phyloP scores from a whole-genome alignment of 2,797 vertebrate genomes.

The Sebastes hopkinsi region DNA sequence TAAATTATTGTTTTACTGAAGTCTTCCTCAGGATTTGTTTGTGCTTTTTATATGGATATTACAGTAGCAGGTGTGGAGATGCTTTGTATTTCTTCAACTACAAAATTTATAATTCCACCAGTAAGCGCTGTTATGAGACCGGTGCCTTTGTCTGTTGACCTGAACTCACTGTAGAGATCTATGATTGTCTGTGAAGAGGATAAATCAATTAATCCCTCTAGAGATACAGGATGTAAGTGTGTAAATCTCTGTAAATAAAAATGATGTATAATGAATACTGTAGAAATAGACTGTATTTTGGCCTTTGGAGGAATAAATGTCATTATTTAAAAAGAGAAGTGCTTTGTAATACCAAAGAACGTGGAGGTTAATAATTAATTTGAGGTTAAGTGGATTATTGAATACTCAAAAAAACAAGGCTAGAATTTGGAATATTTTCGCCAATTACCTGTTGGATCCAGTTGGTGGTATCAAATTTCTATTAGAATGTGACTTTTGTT shows the following conservation, averaged over 20 bases:
- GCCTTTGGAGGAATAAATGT: too few relatives aligned
- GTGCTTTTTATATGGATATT: background rate
- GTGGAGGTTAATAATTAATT: too few relatives aligned
- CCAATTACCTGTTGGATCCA: too few relatives aligned
- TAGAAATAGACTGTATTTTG: background rate
- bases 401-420: too few relatives aligned
- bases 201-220: background rate
- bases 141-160: slow-evolving; percentile 1
- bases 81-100: background rate
- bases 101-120: background rate
- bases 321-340: too few relatives aligned
- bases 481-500: too few relatives aligned
- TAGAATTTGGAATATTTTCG: too few relatives aligned
- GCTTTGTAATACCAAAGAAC: too few relatives aligned
- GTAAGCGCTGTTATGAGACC: background rate
- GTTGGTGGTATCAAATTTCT: too few relatives aligned
- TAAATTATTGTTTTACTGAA: background rate
- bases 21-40: background rate
- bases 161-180: background rate
- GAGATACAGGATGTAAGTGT: background rate
- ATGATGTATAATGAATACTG: background rate
- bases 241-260: background rate
- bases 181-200: background rate
- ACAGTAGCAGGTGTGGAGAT: background rate
- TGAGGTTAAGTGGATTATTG: too few relatives aligned